Conservation (phyloP, 2,113 vertebrate species). For the Formicarius rufipectus region DNA sequence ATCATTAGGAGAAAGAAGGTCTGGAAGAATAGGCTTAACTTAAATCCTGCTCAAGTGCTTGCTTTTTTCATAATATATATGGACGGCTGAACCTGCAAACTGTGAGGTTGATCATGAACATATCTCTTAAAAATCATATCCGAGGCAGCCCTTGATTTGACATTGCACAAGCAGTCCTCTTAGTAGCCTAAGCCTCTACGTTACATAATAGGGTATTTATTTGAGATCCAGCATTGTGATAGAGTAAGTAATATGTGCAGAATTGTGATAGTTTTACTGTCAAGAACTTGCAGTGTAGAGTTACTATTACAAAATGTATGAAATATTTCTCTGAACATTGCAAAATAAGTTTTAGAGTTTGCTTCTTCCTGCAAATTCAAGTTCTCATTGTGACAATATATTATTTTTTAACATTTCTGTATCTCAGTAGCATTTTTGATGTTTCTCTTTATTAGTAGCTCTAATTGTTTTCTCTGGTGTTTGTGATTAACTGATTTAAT, state of each 20-base stretch:
- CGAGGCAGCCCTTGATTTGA: not conserved
- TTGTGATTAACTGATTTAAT: not conserved
- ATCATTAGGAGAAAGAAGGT: not conserved
- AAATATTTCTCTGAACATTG: not conserved
- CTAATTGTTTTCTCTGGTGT: not conserved
- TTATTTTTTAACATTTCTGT: not conserved
- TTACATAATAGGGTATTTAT: not conserved
- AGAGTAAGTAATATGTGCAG: not conserved
- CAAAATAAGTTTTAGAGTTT: not conserved
- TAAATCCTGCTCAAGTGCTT: not conserved
- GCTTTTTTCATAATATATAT: not conserved
- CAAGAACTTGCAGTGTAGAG: not conserved
- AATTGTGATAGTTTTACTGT: not conserved
- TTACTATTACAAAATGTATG: not conserved
- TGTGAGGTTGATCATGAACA: not conserved
- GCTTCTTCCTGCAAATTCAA: not conserved
- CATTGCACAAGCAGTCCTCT: not conserved
- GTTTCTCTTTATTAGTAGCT: not conserved
- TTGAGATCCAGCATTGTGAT: not conserved
- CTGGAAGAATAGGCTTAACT: not conserved
- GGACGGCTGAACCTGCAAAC: not conserved
- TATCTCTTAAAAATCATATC: not conserved
- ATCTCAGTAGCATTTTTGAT: not conserved
- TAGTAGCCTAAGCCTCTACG: not conserved
- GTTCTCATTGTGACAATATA: not conserved